Base-by-base conservation (phyloP, 2,888 invertebrate species). In the Julus scanicus region DNA sequence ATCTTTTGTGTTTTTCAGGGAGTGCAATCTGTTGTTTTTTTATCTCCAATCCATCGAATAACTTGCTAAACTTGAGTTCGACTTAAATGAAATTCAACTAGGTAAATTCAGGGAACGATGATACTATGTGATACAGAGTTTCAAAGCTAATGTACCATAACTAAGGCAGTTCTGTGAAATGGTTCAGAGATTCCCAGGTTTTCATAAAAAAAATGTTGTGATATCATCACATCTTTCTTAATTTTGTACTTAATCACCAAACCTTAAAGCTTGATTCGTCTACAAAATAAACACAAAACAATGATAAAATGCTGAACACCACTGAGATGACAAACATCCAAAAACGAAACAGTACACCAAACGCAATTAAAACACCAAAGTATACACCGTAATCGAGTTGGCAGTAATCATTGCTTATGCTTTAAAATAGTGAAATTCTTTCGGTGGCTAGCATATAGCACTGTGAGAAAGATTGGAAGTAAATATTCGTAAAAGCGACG, bases 161-260 rank as follows among this genome's bases (percentile, higher is more conserved):
- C 80, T 80, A 80, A 80, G 80, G 80, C 80, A 37, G 8, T 80
- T 80, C 9, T 13, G 80, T 80, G 80, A 80, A 37, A 80, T 80
- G 80, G 29, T 80, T 37, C 80, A 80, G 37, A 80, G 37, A 80
- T 37, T 80, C 80, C 11, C 29, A 1, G 37, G 13, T 37, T 80
- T 29, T 13, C 2, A 11, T 11, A 80, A 80, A 80, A 20, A 63
- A 4, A 57, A 1, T 17, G 15, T n/a, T 63, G 63, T 20, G 63
- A 63, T 63, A 20, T 20, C 63, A 20, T 20, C 80, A 80, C 0
- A 0, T 2, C 37, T 37, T 11, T 80, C 80, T 13, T 37, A 80
- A 80, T 80, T 80, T 53, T 80, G 15, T 80, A 80, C 80, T 37
- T 37, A 3, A 15, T 80, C 80, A 13, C 13, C 80, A 80, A 80